phyloP scores from a whole-genome alignment of 2,797 vertebrate species.

The Leucoraja ocellata region DNA sequence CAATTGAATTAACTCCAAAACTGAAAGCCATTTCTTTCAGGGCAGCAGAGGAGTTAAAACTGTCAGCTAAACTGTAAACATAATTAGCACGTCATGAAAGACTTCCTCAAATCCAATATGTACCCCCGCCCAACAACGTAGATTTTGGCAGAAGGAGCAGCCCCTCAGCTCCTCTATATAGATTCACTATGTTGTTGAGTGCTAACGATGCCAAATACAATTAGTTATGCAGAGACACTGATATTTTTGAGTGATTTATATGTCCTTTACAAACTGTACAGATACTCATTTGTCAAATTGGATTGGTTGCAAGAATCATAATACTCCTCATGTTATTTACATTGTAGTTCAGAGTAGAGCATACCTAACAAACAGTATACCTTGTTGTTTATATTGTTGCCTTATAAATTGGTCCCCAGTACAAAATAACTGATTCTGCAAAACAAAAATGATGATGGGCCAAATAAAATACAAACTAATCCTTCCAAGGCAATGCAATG shows the following conservation, averaged over 20 bases:
- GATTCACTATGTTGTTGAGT: background rate
- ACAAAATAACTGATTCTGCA: background rate
- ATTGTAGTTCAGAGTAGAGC: background rate
- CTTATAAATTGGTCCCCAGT: background rate
- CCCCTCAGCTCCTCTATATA: background rate
- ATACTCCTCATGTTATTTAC: background rate
- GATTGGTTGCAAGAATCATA: background rate
- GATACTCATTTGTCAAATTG: background rate
- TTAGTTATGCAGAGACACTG: background rate
- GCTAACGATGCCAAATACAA: background rate
- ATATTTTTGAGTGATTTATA: background rate
- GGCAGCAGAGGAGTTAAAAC: slow-evolving; percentile 30
- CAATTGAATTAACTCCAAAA: slow-evolving; percentile 18
- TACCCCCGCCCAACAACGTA: background rate
- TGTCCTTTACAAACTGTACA: background rate
- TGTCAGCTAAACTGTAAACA: slow-evolving; percentile 34
- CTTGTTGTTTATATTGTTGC: background rate
- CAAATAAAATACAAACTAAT: background rate
- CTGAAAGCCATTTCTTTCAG: slow-evolving; percentile 29
- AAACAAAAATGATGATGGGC: background rate
- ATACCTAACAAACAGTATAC: background rate
- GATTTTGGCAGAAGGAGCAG: background rate
- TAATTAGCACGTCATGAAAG: background rate
- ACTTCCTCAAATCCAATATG: background rate
- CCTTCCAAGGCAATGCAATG: background rate